Evolutionary conservation across 2,113 vertebrate species (phyloP), one percentile per base, ranked within the genome.

Genomic region (Pionites leucogaster): DNA sequence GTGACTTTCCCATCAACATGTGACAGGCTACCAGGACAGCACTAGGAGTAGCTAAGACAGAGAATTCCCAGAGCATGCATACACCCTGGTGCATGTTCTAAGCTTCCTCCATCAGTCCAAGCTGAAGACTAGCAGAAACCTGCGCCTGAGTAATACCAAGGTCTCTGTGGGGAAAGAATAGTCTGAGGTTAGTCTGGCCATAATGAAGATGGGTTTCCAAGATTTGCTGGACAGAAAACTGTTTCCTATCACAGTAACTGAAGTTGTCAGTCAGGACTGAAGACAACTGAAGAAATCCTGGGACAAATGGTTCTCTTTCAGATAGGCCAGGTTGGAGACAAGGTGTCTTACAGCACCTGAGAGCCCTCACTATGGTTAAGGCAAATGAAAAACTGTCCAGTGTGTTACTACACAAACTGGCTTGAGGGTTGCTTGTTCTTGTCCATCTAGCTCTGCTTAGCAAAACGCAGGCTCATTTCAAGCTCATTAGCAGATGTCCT

Each of bases 401-500:
- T 0, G 0, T 37, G 70, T 70, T 85, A 31, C 47, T 72, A 37
- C 49, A 79, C 42, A 57, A 87, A 87, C 62, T 92, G 47, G 62
- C 84, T 86, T 31, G 17, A 89, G 62, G 39, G 27, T 17, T 92
- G 46, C 47, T 76, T 87, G 7, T 72, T 91, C 65, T 68, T 1
- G 2, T 52, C n/a, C 47, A 65, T 5, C 17, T 37, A 84, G 55
- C 39, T 85, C 81, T 68, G 57, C 52, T 84, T 42, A 72, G 69
- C 35, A 52, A 80, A 90, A 64, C 29, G 31, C 69, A 89, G 35
- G 60, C 39, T 69, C 53, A 89, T 91, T 95, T 85, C 37, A 72
- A 63, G 68, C 33, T 78, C 74, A 91, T 93, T 82, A 94, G 57
- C 44, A 89, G 84, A 91, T 82, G 81, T 89, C 93, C 84, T 93